Evolutionary conservation across 2,888 invertebrate genomes (phyloP).

Genomic region (Caenorhabditis imperialis): DNA sequence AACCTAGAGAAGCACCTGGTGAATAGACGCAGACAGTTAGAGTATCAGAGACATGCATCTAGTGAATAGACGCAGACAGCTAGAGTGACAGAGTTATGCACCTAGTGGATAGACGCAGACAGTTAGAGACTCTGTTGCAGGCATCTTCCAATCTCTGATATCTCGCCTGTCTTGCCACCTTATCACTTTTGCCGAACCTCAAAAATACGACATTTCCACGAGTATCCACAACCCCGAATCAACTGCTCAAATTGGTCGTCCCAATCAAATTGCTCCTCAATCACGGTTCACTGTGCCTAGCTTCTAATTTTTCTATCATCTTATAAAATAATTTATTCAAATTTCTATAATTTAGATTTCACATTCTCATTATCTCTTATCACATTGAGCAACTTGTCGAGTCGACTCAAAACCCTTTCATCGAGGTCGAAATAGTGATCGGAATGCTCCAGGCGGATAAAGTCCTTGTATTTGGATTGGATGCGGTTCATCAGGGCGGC

Average conservation of each 20-base stretch:
- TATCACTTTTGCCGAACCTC: constrained; percentile 4
- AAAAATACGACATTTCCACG: constrained; percentile 26
- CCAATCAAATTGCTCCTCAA: constrained; percentile 8
- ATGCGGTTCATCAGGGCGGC: constrained; percentile 37
- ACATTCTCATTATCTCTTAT: constrained; percentile 21
- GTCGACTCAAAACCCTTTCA: constrained; percentile 19
- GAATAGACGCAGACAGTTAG: no score
- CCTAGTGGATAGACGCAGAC: no score
- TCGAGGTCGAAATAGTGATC: constrained; percentile 58
- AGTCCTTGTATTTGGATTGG: constrained; percentile 31
- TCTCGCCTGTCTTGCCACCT: constrained; percentile 11
- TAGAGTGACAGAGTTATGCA: no score
- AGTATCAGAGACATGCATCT: no score
- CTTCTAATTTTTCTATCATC: constrained; percentile 9
- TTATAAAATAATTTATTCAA: constrained; percentile 4
- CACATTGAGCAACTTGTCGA: constrained; percentile 23
- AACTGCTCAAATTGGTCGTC: constrained; percentile 2
- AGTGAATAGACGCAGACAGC: no score
- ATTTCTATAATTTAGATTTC: no score
- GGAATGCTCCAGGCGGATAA: constrained; percentile 39
- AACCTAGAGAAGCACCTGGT: no score
- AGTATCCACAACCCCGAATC: constrained; percentile 8
- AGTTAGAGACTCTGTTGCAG: no score
- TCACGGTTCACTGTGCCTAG: constrained; percentile 9
- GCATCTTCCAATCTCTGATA: constrained; percentile 9